Evolutionary conservation across 2,888 invertebrate species (phyloP), one percentile per base, ranked within the genome.

Genomic region (Xestia c-nigrum): DNA sequence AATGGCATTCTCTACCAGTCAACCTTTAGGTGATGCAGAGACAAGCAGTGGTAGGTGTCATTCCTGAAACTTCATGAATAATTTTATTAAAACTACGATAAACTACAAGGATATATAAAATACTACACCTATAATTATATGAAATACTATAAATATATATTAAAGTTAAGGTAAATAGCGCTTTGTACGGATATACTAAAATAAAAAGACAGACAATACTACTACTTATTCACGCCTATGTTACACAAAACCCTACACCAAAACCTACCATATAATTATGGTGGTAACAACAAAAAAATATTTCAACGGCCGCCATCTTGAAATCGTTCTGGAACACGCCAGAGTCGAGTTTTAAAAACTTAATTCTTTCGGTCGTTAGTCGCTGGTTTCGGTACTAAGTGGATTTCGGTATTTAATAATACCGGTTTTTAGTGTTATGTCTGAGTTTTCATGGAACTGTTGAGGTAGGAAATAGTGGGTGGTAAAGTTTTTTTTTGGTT

Each of bases 341-440:
- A 82, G 83, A 85, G 83, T 81, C 72, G 38, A 82, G 85, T 90
- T 92, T 94, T 94, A 94, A 94, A 94, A 94, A 93, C 94, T 93
- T 94, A 93, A 94, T 94, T 94, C 89, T 79, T 84, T 85, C 84
- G 79, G 90, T 92, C 93, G 93, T 94, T 93, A 93, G 91, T 43
- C 78, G 80, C 52, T 68, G 64, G 65, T 87, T 75, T 74, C 67
- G 76, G 71, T 66, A 74, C 79, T 88, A 85, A 80, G 80, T 80
- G 80, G 69, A 24, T 77, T 83, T 82, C 61, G 40, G 55, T 50
- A 57, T 43, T 43, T 43, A 43, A 43, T 61, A 73, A 47, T 77
- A 73, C 70, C n/a, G 65, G 81, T 67, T 85, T 67, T 83, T 69
- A 47, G 71, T 68, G 77, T 50, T 83, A 85, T 77, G 68, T 72